Conservation (phyloP, 2,797 vertebrate species). For the Naso thynnoides region DNA sequence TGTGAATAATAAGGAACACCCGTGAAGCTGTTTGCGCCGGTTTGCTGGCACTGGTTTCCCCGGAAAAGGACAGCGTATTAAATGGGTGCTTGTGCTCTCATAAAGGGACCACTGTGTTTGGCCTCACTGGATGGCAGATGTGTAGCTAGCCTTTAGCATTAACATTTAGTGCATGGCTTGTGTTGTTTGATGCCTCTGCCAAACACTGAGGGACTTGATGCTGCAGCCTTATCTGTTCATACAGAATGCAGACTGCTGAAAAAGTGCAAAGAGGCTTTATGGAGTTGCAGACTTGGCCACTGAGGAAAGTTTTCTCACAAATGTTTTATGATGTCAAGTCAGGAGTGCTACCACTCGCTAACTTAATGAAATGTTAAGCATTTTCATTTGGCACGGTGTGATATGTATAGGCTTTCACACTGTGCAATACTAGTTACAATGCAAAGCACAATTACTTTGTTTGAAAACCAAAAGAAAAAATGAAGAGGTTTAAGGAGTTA, state of each 20-base stretch:
- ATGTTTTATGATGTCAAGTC: constrained; percentile 58
- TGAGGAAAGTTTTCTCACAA: constrained; percentile 62
- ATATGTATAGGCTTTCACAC: constrained; percentile 12
- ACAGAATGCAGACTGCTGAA: constrained; percentile 48
- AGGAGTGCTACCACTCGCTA: constrained; percentile 1
- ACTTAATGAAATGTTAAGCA: constrained; percentile 34
- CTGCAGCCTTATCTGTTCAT: constrained; percentile 54
- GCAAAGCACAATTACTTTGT: neutral
- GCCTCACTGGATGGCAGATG: constrained; percentile 77
- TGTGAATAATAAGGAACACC: constrained; percentile 78
- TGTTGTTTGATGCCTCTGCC: constrained; percentile 69
- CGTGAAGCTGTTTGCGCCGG: constrained; percentile 60
- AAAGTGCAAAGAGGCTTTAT: constrained; percentile 48
- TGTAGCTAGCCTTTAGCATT: constrained; percentile 77
- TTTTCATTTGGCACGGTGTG: constrained; percentile 12
- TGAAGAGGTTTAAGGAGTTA: neutral
- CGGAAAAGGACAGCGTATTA: constrained; percentile 69
- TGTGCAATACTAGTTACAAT: neutral
- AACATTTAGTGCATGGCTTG: constrained; percentile 69
- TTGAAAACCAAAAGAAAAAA: neutral
- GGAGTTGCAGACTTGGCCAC: constrained; percentile 35
- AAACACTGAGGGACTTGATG: constrained; percentile 61
- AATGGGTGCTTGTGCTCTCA: constrained; percentile 79
- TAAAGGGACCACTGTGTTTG: constrained; percentile 77
- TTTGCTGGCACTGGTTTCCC: constrained; percentile 47